Evolutionary conservation across 2,888 invertebrate genomes (phyloP).

Genomic region (Diaprepes abbreviatus): DNA sequence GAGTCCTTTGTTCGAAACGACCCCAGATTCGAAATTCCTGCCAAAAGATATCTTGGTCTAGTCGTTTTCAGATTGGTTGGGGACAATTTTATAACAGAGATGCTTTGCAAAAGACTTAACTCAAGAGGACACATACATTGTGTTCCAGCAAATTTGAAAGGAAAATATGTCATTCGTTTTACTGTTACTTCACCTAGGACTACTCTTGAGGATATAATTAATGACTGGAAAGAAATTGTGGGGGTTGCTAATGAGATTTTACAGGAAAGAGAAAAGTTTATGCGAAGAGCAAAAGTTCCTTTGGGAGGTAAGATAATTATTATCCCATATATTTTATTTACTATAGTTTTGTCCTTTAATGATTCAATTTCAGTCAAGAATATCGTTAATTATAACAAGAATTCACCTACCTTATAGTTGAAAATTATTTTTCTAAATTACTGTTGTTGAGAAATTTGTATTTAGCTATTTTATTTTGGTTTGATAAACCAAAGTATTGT

Average conservation of each 20-base stretch:
- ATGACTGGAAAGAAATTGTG: slow-evolving; percentile 91
- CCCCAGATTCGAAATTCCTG: slow-evolving; percentile 90
- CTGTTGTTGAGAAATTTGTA: no score
- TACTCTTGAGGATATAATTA: slow-evolving; percentile 81
- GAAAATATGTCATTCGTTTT: slow-evolving; percentile 90
- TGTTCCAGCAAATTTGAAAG: slow-evolving; percentile 94
- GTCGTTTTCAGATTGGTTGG: slow-evolving; percentile 92
- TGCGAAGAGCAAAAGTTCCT: slow-evolving; percentile 75
- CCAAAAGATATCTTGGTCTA: slow-evolving; percentile 86
- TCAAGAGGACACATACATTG: slow-evolving; percentile 91
- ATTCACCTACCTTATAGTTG: no score
- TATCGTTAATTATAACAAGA: no score
- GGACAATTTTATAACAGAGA: slow-evolving; percentile 89
- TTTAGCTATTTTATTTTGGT: no score
- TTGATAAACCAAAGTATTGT: no score
- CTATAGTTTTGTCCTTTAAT: no score
- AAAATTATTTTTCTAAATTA: no score
- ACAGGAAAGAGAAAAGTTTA: slow-evolving; percentile 73
- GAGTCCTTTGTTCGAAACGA: slow-evolving; percentile 89
- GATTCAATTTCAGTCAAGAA: no score
- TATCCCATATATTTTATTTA: no score
- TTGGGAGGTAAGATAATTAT: slow-evolving; percentile 75
- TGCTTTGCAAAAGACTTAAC: slow-evolving; percentile 88
- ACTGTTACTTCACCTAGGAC: slow-evolving; percentile 93
- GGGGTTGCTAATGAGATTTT: slow-evolving; percentile 80